Evolutionary conservation across 2,113 vertebrate species (phyloP).

Genomic region (Litocranius walleri): DNA sequence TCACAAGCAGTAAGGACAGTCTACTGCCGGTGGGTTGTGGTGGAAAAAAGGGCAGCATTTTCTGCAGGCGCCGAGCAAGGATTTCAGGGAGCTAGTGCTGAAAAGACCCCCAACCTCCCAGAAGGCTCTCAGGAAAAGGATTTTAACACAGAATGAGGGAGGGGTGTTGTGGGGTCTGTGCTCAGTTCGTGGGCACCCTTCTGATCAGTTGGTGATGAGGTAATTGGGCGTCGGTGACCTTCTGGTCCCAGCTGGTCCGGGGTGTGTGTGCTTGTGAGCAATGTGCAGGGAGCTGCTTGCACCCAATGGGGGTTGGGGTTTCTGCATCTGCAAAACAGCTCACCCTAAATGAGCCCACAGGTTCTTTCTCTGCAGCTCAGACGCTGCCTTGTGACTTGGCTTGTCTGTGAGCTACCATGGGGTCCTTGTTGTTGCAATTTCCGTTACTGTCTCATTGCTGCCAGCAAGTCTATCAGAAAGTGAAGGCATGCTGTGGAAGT

Average conservation of each 20-base stretch:
- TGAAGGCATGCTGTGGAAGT: neutral
- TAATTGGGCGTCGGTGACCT: neutral
- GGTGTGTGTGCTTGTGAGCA: neutral
- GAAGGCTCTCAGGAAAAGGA: neutral
- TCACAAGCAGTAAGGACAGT: neutral
- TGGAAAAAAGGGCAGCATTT: neutral
- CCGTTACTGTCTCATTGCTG: neutral
- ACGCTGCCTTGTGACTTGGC: neutral
- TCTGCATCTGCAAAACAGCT: neutral
- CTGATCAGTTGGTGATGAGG: neutral
- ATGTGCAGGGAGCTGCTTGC: too few relatives aligned
- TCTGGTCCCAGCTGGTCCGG: neutral
- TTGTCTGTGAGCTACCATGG: neutral
- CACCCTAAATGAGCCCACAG: neutral
- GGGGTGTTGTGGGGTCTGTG: neutral
- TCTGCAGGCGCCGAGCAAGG: too few relatives aligned
- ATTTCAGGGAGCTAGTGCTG: neutral
- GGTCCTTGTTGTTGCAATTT: neutral
- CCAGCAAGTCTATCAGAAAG: slow-evolving; percentile 11
- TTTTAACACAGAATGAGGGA: neutral
- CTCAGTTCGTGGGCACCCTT: accelerated
- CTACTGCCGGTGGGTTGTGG: neutral
- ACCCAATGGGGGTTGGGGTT: neutral
- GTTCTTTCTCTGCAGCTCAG: neutral
- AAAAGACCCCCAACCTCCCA: neutral